Conservation (phyloP, 2,113 vertebrate species). For the Varanus komodoensis region DNA sequence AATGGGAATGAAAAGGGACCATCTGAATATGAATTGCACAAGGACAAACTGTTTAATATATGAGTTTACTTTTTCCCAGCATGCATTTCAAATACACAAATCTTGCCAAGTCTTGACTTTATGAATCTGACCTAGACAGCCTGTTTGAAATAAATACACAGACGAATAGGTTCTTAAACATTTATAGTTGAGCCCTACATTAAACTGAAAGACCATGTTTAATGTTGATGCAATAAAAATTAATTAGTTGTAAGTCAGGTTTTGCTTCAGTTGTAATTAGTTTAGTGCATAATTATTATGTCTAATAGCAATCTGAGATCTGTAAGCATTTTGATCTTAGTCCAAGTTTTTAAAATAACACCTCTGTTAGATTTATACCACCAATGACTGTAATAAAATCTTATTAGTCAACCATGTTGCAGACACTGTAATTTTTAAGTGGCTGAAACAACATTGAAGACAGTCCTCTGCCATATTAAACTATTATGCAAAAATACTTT, state of each 20-base stretch:
- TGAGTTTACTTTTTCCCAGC: constrained; percentile 29
- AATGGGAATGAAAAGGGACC: not conserved
- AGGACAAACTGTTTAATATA: constrained; percentile 7
- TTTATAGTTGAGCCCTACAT: constrained; percentile 67
- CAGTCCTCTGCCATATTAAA: constrained; percentile 20
- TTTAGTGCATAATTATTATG: constrained; percentile 80
- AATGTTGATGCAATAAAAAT: constrained; percentile 77
- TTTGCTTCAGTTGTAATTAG: constrained; percentile 80
- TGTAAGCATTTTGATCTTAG: constrained; percentile 76
- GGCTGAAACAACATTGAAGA: constrained; percentile 37
- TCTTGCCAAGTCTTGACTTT: constrained; percentile 56
- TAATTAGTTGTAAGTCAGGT: constrained; percentile 79
- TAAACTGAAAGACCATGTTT: constrained; percentile 73
- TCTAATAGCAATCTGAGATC: constrained; percentile 76
- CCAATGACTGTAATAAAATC: constrained; percentile 65
- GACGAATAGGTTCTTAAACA: constrained; percentile 55
- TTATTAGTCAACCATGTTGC: constrained; percentile 68
- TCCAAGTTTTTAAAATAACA: constrained; percentile 67
- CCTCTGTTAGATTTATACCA: constrained; percentile 59
- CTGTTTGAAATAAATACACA: constrained; percentile 67
- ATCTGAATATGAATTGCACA: not conserved
- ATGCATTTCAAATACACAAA: constrained; percentile 53
- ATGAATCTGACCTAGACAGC: constrained; percentile 65
- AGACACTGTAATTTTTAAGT: constrained; percentile 58
- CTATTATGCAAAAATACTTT: constrained; percentile 38